Conservation (phyloP, 2,113 vertebrate genomes). For the Phasianus colchicus region DNA sequence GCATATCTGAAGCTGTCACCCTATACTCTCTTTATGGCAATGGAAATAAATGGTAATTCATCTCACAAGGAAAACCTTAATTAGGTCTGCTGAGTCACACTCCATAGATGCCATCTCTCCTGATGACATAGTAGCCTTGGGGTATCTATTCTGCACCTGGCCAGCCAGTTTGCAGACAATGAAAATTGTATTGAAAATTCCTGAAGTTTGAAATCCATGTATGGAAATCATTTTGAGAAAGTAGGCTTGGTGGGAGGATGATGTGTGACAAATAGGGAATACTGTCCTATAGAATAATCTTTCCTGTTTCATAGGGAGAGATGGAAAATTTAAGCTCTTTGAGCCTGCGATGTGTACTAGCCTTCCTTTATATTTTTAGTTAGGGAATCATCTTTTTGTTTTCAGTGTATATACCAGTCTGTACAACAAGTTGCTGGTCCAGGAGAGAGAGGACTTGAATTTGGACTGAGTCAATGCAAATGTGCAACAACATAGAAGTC, state of each 20-base stretch:
- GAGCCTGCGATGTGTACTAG: background rate
- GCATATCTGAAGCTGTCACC: background rate
- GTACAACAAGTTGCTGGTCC: background rate
- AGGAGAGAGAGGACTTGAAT: background rate
- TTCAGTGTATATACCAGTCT: background rate
- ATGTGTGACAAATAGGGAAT: background rate
- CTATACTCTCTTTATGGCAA: background rate
- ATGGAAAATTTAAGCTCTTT: background rate
- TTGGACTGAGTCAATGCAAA: background rate
- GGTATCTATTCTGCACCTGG: background rate
- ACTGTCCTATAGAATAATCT: background rate
- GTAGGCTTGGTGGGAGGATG: background rate
- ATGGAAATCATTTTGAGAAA: background rate
- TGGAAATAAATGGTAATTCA: background rate
- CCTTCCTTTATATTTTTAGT: background rate
- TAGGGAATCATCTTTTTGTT: background rate
- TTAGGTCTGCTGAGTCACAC: background rate
- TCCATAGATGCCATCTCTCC: background rate
- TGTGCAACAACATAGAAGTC: background rate
- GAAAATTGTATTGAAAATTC: background rate
- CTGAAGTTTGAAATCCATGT: background rate
- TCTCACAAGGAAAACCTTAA: background rate
- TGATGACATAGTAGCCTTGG: background rate
- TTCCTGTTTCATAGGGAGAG: background rate
- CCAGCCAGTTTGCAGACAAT: background rate